These are phyloP conservation scores for Orthonyx spaldingii DNA, from an alignment of 2,113 vertebrate species.

Conservation along the genomic window DNA sequence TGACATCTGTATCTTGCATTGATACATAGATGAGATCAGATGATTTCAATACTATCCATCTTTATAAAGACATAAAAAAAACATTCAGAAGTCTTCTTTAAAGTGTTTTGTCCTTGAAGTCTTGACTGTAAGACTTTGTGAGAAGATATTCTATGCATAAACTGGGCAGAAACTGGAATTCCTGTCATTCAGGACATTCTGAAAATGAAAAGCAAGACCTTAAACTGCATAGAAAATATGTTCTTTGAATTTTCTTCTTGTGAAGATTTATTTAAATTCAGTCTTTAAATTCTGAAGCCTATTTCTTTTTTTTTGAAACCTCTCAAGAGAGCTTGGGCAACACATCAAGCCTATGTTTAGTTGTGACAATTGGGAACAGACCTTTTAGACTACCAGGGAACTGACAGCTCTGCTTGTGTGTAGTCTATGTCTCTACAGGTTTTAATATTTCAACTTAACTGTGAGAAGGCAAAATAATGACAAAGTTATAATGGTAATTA, in stretches of 20 bases:
- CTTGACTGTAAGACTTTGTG: not conserved
- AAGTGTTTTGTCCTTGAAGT: not conserved
- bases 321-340: not conserved
- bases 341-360: not conserved
- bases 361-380: not conserved
- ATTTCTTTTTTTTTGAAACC: not conserved
- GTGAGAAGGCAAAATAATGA: not conserved
- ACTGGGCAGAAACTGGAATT: not conserved
- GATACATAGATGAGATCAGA: not conserved
- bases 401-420: not conserved
- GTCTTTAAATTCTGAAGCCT: not conserved
- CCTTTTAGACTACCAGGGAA: not conserved
- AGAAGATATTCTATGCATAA: not conserved
- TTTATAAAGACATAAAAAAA: not conserved
- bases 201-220: not conserved
- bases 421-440: not conserved
- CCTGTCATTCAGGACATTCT: not conserved
- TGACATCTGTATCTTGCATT: not conserved
- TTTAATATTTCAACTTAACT: not conserved
- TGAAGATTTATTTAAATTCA: not conserved
- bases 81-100: not conserved
- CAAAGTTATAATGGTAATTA: not conserved
- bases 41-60: not conserved
- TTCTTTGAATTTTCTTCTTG: not conserved
- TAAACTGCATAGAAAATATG: not conserved